Percentiles rank a stretch among this genome's conserved stretches.
phyloP scores from a whole-genome alignment of 2,797 vertebrate genomes.

The Sebastes minor region DNA sequence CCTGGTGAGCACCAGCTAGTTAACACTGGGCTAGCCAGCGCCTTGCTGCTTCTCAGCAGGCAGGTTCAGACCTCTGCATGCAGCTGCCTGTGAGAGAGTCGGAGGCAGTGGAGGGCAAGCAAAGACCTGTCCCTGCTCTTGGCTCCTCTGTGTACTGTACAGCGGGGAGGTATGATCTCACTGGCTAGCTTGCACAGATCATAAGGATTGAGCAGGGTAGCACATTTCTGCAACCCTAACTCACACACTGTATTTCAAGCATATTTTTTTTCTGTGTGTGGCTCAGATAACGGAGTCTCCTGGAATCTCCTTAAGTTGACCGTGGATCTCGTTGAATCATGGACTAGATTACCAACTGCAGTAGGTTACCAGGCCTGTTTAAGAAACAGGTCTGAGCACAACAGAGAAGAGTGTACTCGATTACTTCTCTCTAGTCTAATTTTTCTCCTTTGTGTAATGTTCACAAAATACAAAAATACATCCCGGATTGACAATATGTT shows the following conservation, averaged over 20 bases:
- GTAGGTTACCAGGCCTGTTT: constrained; percentile 29
- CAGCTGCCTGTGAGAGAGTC: constrained; percentile 62
- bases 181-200: constrained; percentile 32
- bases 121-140: constrained; percentile 75
- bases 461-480: neutral
- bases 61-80: constrained; percentile 74
- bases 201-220: constrained; percentile 7
- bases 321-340: neutral
- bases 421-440: neutral
- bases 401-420: neutral
- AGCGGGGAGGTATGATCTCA: constrained; percentile 54
- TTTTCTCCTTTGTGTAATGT: neutral
- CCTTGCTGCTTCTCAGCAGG: constrained; percentile 63
- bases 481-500: neutral
- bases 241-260: constrained; percentile 5
- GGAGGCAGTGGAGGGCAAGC: constrained; percentile 71
- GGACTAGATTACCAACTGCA: neutral
- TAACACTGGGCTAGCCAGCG: constrained; percentile 37
- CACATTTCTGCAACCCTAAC: constrained; percentile 19
- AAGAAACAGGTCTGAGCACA: constrained; percentile 25
- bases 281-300: neutral
- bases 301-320: neutral
- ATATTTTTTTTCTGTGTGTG: neutral
- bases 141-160: constrained; percentile 51
- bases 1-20: constrained; percentile 46